phyloP scores from a whole-genome alignment of 2,113 vertebrate genomes.

The Arvicanthis niloticus region DNA sequence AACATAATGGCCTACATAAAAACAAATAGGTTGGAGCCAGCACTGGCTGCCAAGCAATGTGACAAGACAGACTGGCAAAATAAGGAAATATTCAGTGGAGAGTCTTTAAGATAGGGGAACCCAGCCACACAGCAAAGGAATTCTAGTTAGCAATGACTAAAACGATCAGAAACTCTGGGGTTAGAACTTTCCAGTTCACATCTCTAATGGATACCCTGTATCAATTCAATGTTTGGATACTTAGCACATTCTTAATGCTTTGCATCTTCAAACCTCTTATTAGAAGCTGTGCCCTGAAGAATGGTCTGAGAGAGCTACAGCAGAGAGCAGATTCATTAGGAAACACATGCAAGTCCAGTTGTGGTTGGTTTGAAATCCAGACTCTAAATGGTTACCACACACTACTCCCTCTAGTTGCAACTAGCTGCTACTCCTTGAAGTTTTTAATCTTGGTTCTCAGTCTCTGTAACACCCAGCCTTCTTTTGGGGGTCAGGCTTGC shows the following conservation, averaged over 20 bases:
- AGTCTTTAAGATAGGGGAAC: not conserved
- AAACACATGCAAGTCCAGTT: not conserved
- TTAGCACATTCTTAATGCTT: not conserved
- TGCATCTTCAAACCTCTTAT: not conserved
- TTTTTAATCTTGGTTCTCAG: not conserved
- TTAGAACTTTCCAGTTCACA: not conserved
- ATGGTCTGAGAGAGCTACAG: not conserved
- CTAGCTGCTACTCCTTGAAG: not conserved
- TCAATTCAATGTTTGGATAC: not conserved
- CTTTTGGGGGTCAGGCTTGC: not conserved
- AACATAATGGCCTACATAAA: not conserved
- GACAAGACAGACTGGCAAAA: not conserved
- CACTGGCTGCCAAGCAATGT: not conserved
- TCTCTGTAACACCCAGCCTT: not conserved
- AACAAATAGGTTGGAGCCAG: not conserved
- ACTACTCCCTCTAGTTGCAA: not conserved
- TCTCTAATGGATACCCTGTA: not conserved
- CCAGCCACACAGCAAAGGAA: not conserved
- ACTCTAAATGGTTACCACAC: not conserved
- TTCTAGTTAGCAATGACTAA: not conserved
- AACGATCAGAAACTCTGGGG: not conserved
- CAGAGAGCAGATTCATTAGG: not conserved
- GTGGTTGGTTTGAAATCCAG: not conserved
- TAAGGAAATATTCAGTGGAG: not conserved
- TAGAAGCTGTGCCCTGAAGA: slow-evolving; percentile 17